Percentiles rank a stretch among this genome's conserved stretches.
Evolutionary conservation across 2,113 vertebrate species (phyloP).

Genomic region (Notothenia rossii): DNA sequence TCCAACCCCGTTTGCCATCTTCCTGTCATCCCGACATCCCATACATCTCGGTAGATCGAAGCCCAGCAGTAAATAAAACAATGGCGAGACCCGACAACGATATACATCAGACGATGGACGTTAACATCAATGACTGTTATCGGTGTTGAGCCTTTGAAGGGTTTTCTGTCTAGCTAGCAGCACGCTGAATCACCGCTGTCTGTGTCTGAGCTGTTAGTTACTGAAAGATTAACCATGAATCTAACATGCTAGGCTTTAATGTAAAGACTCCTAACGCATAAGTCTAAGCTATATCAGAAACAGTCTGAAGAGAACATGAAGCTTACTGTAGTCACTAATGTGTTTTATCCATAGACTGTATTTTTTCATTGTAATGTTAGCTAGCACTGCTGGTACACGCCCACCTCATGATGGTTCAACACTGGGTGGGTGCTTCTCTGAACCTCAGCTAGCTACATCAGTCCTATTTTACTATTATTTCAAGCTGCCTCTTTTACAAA

Average conservation of each 20-base stretch:
- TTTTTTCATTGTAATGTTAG: conserved; percentile 7
- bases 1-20: conserved; percentile 85
- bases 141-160: conserved; percentile 10
- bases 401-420: conserved; percentile 65
- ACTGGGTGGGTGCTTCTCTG: conserved; percentile 11
- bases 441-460: neutral
- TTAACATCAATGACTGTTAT: conserved; percentile 36
- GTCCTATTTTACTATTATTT: neutral
- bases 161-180: conserved; percentile 25
- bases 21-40: conserved; percentile 80
- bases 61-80: conserved; percentile 26
- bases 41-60: conserved; percentile 54
- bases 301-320: neutral
- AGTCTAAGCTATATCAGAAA: neutral
- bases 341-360: conserved; percentile 36
- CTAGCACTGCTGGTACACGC: conserved; percentile 69
- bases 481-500: neutral
- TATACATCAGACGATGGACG: neutral
- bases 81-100: conserved; percentile 28
- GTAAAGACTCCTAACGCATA: neutral
- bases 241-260: conserved; percentile 3
- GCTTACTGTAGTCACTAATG: conserved; percentile 33
- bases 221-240: conserved; percentile 77
- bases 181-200: conserved; percentile 36
- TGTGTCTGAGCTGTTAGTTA: conserved; percentile 45